A percentile compares a stretch with the other conserved stretches of the same genome.
Conservation (phyloP, 53 echinoderm and acorn worm species). For the Holothuria scabra region DNA sequence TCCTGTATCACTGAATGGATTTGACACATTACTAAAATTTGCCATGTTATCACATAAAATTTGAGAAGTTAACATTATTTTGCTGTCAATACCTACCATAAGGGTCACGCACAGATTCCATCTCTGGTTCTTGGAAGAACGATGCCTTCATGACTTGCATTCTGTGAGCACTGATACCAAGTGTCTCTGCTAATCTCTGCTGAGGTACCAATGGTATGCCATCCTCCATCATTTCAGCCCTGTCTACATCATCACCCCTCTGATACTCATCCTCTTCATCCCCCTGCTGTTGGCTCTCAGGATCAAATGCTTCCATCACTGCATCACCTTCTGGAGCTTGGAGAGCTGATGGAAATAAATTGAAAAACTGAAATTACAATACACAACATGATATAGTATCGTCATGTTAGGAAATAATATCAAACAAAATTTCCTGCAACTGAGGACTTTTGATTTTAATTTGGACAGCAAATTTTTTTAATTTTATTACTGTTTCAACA, state of each 20-base stretch:
- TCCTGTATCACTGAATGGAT: too few species aligned
- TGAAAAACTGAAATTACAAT: too few species aligned
- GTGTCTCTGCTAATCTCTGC: conserved; percentile 76
- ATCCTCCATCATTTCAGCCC: conserved; percentile 17
- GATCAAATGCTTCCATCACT: conserved; percentile 51
- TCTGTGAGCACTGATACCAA: conserved; percentile 91
- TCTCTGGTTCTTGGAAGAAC: conserved; percentile 73
- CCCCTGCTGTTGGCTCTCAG: conserved; percentile 47
- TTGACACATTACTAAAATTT: too few species aligned
- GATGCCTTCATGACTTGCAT: conserved; percentile 99
- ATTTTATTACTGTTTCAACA: too few species aligned
- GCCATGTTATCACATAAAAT: too few species aligned
- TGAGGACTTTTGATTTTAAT: too few species aligned
- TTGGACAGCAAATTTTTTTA: too few species aligned
- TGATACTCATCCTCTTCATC: conserved; percentile 16
- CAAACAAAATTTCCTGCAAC: too few species aligned
- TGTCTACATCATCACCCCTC: conserved; percentile 22
- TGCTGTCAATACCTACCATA: neutral
- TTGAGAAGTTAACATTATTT: too few species aligned
- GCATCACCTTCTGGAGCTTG: conserved; percentile 37
- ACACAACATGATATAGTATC: too few species aligned
- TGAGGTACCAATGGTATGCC: conserved; percentile 62
- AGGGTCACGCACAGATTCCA: neutral
- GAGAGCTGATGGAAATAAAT: neutral
- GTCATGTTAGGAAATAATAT: too few species aligned